A percentile compares a stretch with the other conserved stretches of the same genome.
Conservation (phyloP, 1,140 invertebrate genomes). For the Drosophila novamexicana region DNA sequence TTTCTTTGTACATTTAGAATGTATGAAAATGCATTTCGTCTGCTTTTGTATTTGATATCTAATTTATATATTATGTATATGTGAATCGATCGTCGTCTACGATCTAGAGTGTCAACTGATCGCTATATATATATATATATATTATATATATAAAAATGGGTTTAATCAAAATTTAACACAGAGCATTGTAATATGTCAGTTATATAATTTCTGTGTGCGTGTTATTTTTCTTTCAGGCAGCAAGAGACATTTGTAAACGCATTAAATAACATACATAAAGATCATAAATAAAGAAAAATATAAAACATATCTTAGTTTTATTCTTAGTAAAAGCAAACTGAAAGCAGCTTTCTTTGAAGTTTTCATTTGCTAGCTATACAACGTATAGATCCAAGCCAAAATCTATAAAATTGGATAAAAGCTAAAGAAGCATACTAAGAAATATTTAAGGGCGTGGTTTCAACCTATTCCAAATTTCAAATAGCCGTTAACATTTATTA, state of each 20-base stretch:
- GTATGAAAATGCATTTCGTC: conserved; percentile 72
- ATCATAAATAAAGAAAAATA: conserved; percentile 37
- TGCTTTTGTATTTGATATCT: conserved; percentile 56
- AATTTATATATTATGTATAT: conserved; percentile 41
- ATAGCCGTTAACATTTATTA: too few species aligned
- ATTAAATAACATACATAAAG: conserved; percentile 53
- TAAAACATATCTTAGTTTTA: conserved; percentile 5
- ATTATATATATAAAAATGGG: conserved; percentile 15
- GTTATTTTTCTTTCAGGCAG: conserved; percentile 37
- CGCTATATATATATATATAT: conserved; percentile 20
- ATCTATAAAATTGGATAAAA: too few species aligned
- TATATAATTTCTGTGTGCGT: conserved; percentile 48
- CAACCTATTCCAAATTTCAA: too few species aligned
- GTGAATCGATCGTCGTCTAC: conserved; percentile 19
- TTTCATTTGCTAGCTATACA: too few species aligned
- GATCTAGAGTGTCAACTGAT: conserved; percentile 10
- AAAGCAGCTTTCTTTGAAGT: background rate
- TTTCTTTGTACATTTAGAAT: conserved; percentile 72
- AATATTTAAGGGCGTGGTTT: too few species aligned
- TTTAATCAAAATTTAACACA: conserved; percentile 43
- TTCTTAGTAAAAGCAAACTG: background rate
- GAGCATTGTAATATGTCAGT: conserved; percentile 58
- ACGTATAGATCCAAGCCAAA: too few species aligned
- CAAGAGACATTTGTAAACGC: conserved; percentile 68
- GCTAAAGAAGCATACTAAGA: too few species aligned